Evolutionary conservation across 2,797 vertebrate species (phyloP), one percentile per base, ranked within the genome.

Genomic region (Lagorchestes hirsutus): DNA sequence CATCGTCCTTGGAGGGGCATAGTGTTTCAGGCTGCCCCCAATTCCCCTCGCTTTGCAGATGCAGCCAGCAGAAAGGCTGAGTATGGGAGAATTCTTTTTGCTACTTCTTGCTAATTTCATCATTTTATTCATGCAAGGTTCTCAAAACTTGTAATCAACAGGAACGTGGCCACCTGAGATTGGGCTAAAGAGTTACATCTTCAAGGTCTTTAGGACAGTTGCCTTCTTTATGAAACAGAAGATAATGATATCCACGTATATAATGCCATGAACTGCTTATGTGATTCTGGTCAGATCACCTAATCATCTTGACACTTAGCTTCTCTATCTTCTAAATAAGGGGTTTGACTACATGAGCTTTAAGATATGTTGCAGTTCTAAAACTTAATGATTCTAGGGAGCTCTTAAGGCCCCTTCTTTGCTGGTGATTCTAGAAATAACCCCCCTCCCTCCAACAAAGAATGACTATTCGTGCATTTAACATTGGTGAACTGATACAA

Each of bases 71-170:
- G 96, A 97, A 98, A 97, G 97, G 97, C 98, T 98, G 97, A 98
- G 96, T 94, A 93, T 95, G 95, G 96, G 92, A 90, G 13, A 97
- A 97, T 97, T 97, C 97, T 97, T 98, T 96, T 97, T 93, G 97
- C 95, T 96, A 96, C 97, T 98, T 98, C 97, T 97, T 97, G 98
- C 97, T 98, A 97, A 98, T 98, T 98, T 98, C 97, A 96, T 90
- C 87, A 46, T 90, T 93, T 96, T 50, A 94, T 98, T 97, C 97
- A 98, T 95, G 93, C 92, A 95, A 97, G 54, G 92, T 97, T 52
- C 34, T 97, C 96, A 16, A 24, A 97, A 97, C 95, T 98, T 96
- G 97, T 97, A 90, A 98, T 97, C 97, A 98, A 98, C 96, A 97
- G 62, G 97, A 98, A 95, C 94, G 82, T 90, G 94, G 94, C 82